Conservation (phyloP, 2,797 vertebrate species). For the Melanotaenia trifasciata region DNA sequence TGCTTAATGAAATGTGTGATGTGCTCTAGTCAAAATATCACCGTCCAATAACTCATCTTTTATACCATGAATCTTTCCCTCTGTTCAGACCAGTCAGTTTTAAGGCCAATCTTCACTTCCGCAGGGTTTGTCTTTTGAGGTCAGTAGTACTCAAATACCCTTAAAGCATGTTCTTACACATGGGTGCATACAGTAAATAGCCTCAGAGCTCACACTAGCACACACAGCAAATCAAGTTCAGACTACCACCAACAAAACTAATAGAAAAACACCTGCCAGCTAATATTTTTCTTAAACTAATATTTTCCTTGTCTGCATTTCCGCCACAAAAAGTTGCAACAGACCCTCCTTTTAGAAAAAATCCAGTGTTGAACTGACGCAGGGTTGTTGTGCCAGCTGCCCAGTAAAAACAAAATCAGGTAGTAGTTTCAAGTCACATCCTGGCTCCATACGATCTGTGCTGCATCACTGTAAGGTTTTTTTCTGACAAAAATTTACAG, state of each 20-base stretch:
- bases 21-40: neutral
- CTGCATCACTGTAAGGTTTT: neutral
- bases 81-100: neutral
- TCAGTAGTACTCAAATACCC: neutral
- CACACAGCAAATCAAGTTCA: neutral
- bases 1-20: neutral
- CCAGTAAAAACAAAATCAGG: no score
- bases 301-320: neutral
- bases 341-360: neutral
- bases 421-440: no score
- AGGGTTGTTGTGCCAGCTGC: conserved; percentile 9
- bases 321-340: neutral
- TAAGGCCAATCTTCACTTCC: neutral
- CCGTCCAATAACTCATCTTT: no score
- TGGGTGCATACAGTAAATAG: neutral
- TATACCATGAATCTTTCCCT: neutral
- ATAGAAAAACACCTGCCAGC: neutral
- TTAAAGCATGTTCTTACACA: neutral
- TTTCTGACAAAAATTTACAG: neutral
- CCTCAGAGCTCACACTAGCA: neutral
- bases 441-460: no score
- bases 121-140: neutral
- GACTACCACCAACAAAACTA: neutral
- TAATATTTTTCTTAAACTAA: neutral
- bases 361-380: neutral